Percentiles rank a stretch among this genome's conserved stretches.
phyloP scores from a whole-genome alignment of 2,797 vertebrate genomes.

The Coranthus polyacanthus region DNA sequence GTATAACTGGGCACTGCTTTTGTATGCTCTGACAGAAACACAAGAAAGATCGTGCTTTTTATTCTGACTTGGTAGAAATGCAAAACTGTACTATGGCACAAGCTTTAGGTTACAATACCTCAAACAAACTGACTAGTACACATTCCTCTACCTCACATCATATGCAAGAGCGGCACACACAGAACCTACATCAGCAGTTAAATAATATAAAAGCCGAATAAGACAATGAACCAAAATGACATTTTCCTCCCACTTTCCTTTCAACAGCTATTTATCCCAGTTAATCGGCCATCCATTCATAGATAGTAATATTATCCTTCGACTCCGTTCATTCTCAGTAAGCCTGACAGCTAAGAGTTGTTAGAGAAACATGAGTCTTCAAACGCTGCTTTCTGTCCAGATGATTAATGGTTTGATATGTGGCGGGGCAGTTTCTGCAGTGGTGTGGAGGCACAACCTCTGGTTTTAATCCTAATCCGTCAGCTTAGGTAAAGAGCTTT shows the following conservation, averaged over 20 bases:
- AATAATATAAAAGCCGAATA: constrained; percentile 1
- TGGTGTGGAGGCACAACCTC: constrained; percentile 51
- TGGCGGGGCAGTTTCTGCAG: constrained; percentile 26
- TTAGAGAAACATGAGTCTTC: constrained; percentile 19
- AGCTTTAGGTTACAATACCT: background rate
- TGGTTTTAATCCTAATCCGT: constrained; percentile 80
- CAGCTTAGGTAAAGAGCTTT: constrained; percentile 64
- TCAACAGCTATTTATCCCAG: background rate
- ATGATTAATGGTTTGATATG: constrained; percentile 47
- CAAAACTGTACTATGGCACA: background rate
- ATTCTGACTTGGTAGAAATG: background rate
- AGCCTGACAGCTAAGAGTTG: constrained; percentile 8
- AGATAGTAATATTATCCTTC: constrained; percentile 20
- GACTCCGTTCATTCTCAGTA: constrained; percentile 1
- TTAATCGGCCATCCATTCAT: background rate
- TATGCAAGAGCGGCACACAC: background rate
- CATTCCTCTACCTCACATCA: too few relatives aligned
- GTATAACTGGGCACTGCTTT: constrained; percentile 1
- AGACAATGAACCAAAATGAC: background rate
- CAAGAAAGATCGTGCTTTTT: fast-evolving
- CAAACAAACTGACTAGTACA: background rate
- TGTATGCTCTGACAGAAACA: background rate
- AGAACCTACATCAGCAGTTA: background rate
- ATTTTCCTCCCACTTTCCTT: background rate
- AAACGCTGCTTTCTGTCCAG: constrained; percentile 5